phyloP scores from a whole-genome alignment of 2,888 invertebrate genomes.

The Hymenopus coronatus region DNA sequence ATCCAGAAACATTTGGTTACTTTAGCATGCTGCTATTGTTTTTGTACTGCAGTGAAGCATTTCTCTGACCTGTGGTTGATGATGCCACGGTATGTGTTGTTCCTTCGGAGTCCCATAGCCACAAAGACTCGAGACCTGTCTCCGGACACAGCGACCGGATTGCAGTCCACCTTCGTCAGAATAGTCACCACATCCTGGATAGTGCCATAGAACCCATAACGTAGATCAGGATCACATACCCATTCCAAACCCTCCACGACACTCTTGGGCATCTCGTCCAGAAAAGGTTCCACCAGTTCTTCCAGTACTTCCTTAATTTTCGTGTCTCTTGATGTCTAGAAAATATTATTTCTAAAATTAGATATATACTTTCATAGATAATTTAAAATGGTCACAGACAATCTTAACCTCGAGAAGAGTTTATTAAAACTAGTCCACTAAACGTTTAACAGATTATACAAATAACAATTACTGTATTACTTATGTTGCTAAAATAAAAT shows the following conservation, averaged over 20 bases:
- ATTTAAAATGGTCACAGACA: too few relatives aligned
- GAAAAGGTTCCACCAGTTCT: not conserved
- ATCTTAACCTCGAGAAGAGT: too few relatives aligned
- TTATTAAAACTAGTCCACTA: too few relatives aligned
- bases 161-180: not conserved
- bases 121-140: not conserved
- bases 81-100: not conserved
- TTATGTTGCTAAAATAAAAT: too few relatives aligned
- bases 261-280: not conserved
- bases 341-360: not conserved
- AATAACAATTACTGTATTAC: too few relatives aligned
- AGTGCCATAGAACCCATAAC: not conserved
- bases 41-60: too few relatives aligned
- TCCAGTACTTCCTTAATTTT: not conserved
- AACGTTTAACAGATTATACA: too few relatives aligned
- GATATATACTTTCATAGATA: too few relatives aligned
- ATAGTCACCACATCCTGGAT: not conserved
- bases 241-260: not conserved
- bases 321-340: not conserved
- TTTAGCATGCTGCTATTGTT: too few relatives aligned
- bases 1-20: too few relatives aligned
- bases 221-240: not conserved
- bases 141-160: not conserved
- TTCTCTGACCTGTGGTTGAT: not conserved
- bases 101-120: not conserved